These are phyloP conservation scores for Crocuta crocuta DNA, from an alignment of 2,113 vertebrate genomes.

Conservation along the genomic window DNA sequence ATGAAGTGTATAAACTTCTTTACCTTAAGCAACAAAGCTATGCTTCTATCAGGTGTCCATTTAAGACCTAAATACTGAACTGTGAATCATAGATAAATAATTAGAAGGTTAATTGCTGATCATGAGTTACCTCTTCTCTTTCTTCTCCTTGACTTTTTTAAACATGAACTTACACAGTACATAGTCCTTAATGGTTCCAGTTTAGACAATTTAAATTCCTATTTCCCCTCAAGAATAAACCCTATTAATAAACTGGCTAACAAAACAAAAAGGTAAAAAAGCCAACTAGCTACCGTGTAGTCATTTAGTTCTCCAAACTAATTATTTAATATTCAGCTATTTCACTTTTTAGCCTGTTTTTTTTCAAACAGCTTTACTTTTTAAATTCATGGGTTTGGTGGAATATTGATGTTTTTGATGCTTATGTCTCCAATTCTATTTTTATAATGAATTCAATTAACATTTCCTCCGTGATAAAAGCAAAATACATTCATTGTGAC, in stretches of 20 bases:
- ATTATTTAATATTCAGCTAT: slow-evolving; percentile 21
- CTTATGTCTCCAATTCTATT: not conserved
- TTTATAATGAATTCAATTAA: not conserved
- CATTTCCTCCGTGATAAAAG: not conserved
- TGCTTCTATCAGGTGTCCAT: slow-evolving; percentile 47
- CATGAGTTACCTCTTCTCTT: not conserved
- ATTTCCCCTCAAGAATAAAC: slow-evolving; percentile 1
- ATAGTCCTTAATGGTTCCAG: not conserved
- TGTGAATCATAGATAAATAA: not conserved
- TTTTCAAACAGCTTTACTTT: not conserved
- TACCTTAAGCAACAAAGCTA: not conserved
- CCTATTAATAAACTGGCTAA: not conserved
- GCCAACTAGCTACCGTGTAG: no score
- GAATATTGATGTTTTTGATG: not conserved
- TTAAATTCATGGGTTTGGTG: not conserved
- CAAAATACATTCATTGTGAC: not conserved
- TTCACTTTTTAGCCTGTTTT: not conserved
- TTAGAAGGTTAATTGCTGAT: slow-evolving; percentile 1
- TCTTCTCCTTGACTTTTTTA: not conserved
- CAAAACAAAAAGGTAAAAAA: no score
- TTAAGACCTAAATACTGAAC: slow-evolving; percentile 25
- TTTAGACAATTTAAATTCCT: not conserved
- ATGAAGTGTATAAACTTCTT: not conserved
- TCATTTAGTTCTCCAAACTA: not conserved
- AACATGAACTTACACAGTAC: not conserved